These are phyloP conservation scores for Mixornis gularis DNA, from an alignment of 2,113 vertebrate species.

Conservation along the genomic window DNA sequence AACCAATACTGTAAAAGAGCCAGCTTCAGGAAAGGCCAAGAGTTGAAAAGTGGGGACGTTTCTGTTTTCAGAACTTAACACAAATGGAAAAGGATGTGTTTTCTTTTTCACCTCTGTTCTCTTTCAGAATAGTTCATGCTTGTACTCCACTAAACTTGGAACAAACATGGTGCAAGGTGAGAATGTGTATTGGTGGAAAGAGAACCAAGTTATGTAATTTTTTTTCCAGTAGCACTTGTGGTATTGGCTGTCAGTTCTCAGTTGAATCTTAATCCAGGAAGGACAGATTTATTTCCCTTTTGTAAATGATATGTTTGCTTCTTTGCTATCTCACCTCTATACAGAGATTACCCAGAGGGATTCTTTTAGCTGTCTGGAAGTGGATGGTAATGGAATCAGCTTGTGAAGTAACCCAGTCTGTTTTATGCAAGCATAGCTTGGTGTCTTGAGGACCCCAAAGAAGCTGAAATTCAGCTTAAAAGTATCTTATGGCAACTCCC, in stretches of 20 bases:
- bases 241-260: not conserved
- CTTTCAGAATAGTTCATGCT: slow-evolving; percentile 22
- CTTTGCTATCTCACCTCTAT: not conserved
- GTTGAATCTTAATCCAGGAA: not conserved
- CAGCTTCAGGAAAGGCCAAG: not conserved
- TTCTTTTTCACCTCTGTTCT: slow-evolving; percentile 27
- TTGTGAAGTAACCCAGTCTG: slow-evolving; percentile 11
- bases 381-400: slow-evolving; percentile 17
- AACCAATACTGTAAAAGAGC: slow-evolving; percentile 33
- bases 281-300: slow-evolving; percentile 34
- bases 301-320: slow-evolving; percentile 12
- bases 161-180: slow-evolving; percentile 23
- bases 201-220: not conserved
- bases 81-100: not conserved
- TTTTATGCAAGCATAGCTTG: not conserved
- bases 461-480: slow-evolving; percentile 12
- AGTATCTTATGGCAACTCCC: not conserved
- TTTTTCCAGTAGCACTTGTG: not conserved
- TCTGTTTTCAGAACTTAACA: slow-evolving; percentile 5
- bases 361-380: slow-evolving; percentile 38
- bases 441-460: slow-evolving; percentile 1
- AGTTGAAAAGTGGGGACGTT: slow-evolving; percentile 6
- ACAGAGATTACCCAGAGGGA: not conserved
- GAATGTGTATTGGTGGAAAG: not conserved
- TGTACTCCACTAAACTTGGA: slow-evolving; percentile 14